Evolutionary conservation across 2,113 vertebrate genomes (phyloP), one percentile per base, ranked within the genome.

Genomic region (Chloebia gouldiae): DNA sequence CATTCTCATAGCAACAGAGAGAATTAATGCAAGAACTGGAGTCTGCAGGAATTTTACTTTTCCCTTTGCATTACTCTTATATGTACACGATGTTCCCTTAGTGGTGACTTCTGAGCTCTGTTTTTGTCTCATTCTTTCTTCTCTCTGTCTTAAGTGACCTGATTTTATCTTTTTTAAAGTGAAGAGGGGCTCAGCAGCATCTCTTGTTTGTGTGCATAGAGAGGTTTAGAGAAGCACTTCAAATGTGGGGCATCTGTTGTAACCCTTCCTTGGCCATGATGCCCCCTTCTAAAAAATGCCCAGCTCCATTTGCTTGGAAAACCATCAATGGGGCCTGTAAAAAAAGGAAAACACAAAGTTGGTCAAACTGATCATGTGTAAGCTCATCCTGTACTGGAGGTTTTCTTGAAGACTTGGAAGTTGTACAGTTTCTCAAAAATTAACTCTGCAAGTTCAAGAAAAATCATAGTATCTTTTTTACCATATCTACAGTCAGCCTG

Each of bases 141-240:
- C 49, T 89, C 56, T 53, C 64, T 64, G 16, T 83, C 77, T 95
- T 95, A 84, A 90, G 80, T 96, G 94, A 96, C 90, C 94, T 75
- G 86, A 91, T 96, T 97, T 96, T 96, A 94, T 94, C 90, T 90
- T 86, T 78, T 79, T 92, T 86, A 76, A 79, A 3, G 0, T 49
- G 82, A 81, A 76, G 60, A 88, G 78, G 83, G 33, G 49, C 60
- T 13, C 50, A 83, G 76, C 68, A 93, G 39, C 22, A 1, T 63
- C 27, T 92, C 66, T 91, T 91, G 70, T 93, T 83, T 83, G 65
- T 92, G 64, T 92, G 61, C 65, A 42, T 8, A 40, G 9, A 24
- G 68, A 93, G 76, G 80, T 76, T 90, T 86, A 86, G 51, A 68
- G 68, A 81, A 84, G 57, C 28, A 14, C 56, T 83, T 64, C 28